These are phyloP conservation scores for Leptopilina drosophilae DNA, from an alignment of 2,888 invertebrate genomes.

Conservation along the genomic window DNA sequence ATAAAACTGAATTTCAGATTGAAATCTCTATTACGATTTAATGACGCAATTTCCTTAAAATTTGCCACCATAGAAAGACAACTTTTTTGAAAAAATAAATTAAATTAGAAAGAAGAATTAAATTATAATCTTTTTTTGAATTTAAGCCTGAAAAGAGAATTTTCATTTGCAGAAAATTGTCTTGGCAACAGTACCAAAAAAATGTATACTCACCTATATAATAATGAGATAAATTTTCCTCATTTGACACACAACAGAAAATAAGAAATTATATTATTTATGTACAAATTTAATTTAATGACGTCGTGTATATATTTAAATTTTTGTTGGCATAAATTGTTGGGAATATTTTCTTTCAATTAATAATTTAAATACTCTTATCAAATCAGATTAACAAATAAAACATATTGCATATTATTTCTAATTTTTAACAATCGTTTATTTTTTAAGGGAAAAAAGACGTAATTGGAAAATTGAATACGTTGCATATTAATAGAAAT, in stretches of 20 bases:
- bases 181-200: constrained; percentile 1
- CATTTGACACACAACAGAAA: background rate
- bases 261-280: background rate
- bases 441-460: background rate
- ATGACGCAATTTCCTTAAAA: background rate
- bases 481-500: constrained; percentile 16
- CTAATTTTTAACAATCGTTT: background rate
- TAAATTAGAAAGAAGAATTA: background rate
- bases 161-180: background rate
- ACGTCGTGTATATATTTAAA: background rate
- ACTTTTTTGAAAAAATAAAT: background rate
- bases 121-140: background rate
- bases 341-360: no score
- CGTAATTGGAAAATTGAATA: background rate
- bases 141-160: no score
- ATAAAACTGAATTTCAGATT: constrained; percentile 8
- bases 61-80: background rate
- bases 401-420: background rate
- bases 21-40: background rate
- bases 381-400: no score
- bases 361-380: no score
- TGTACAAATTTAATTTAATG: background rate
- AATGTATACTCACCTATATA: background rate
- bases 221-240: background rate
- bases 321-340: no score